Base-by-base conservation (phyloP, 1,140 invertebrate species). In the Dendrolimus kikuchii region DNA sequence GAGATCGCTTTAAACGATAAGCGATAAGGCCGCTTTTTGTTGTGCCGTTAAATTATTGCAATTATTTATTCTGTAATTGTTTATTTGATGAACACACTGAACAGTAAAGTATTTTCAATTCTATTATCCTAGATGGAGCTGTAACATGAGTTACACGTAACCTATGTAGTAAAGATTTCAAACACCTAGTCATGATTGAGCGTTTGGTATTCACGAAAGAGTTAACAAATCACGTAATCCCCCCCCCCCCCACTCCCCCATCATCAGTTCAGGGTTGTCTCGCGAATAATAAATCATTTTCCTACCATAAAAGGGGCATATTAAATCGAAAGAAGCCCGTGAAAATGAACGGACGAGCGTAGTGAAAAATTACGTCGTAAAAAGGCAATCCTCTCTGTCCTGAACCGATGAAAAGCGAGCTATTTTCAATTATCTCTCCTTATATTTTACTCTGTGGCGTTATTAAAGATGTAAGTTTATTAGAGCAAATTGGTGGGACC, bases 351-450 rank as follows among this genome's bases (percentile, higher is more conserved):
- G 64, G 57, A 63, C 51, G 67, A 67, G 61, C 57, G 57, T 58
- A 60, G 60, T 71, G 69, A 74, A 74, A 77, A 77, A 77, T 71
- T 72, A 67, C 62, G 62, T 56, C 62, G 62, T 70, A 74, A 77
- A 72, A 70, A 70, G 63, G 66, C 74, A 68, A 72, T 72, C 64
- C 60, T 42, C 63, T 62, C 67, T 67, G 67, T 67, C 59, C 53
- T 44, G 53, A 62, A 68, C 59, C 59, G 66, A 68, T 72, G 67
- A 73, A 67, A 66, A 63, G 58, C 57, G 62, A 64, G 63, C 52
- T 60, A 62, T 68, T 76, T 72, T 74, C 71, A 77, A 77, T 77
- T 72, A 77, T 59, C 55, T 55, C 60, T 50, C 41, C 53, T 54
- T 44, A 40, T 57, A 53, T 46, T 5, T 7, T 10, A 4, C 8